Evolutionary conservation across 37 sponge, comb jelly and placozoan species (phyloP), one percentile per base, ranked within the genome.

Genomic region (Halichondria panicea): DNA sequence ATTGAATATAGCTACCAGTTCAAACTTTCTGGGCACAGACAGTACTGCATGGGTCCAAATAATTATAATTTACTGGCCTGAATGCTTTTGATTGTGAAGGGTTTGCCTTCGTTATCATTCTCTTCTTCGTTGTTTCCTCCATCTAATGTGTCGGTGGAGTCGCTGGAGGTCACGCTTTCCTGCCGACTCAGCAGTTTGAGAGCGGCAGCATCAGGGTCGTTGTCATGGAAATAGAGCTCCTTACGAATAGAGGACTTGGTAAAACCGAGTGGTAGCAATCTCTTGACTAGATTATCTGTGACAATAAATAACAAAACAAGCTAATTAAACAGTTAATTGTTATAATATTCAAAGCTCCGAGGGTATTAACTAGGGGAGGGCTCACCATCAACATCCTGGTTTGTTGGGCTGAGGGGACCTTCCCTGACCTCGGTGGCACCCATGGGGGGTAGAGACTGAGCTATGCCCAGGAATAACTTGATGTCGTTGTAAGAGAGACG

Each of bases 401-500:
- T 55, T 1, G 40, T 9, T 5, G 15, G 1, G 43, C 33, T 75
- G 48, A 62, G 19, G 34, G 52, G 35, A 19, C 55, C 22, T 31
- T 37, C 58, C 11, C 39, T 38, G 12, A 61, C 28, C 63, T 80
- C 71, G 12, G 19, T 45, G 66, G 39, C 41, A 42, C 38, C 70
- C 21, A 81, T 36, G 39, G 45, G 53, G 0, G 85, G 72, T n/a
- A 95, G 42, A 6, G 88, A 88, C 63, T 91, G 86, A 3, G 77
- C 75, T 18, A 95, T 95, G 36, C 91, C 86, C 65, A 90, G 71
- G 39, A 96, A 93, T 50, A 96, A 65, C 59, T 96, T 87, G 50
- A 96, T 71, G 45, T 96, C 97, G 42, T 84, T 80, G 66, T 96
- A 96, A 4, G 97, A 96, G 22, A 95, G 75, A 4, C 88, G 52